Percentiles rank a stretch among this genome's conserved stretches.
Conservation (phyloP, 1,140 invertebrate species). For the Eufriesea mexicana region DNA sequence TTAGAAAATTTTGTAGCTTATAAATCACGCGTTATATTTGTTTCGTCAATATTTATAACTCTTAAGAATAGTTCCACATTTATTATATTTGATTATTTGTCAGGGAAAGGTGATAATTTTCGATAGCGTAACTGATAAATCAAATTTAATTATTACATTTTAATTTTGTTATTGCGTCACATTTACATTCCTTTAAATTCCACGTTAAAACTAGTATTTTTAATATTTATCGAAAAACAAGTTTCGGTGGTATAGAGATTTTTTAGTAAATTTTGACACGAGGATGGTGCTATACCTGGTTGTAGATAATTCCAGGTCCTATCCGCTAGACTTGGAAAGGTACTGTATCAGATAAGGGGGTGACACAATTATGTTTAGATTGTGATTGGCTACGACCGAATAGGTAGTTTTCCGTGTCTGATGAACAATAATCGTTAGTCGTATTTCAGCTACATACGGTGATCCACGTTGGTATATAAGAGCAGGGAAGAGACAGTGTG, state of each 20-base stretch:
- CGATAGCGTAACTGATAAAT: not conserved
- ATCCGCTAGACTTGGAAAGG: not conserved
- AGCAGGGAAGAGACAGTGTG: not conserved
- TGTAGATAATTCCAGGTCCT: constrained; percentile 14
- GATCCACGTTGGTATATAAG: constrained; percentile 45
- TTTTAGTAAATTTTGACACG: not conserved
- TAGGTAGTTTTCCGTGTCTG: constrained; percentile 55
- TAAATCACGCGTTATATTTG: not conserved
- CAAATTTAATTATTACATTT: not conserved
- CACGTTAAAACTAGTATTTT: not conserved
- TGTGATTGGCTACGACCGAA: constrained; percentile 39
- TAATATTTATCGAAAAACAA: not conserved
- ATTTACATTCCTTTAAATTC: not conserved
- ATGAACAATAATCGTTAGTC: constrained; percentile 43
- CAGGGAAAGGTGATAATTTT: not conserved
- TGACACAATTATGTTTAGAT: constrained; percentile 47
- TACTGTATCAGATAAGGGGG: constrained; percentile 36
- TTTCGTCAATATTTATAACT: not conserved
- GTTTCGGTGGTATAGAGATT: not conserved
- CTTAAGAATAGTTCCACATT: not conserved
- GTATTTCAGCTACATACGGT: constrained; percentile 1
- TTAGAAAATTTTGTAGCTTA: not conserved
- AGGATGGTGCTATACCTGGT: not conserved
- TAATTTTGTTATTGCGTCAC: not conserved
- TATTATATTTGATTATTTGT: not conserved